Conservation (phyloP, 2,888 invertebrate species). For the Agapostemon virescens region DNA sequence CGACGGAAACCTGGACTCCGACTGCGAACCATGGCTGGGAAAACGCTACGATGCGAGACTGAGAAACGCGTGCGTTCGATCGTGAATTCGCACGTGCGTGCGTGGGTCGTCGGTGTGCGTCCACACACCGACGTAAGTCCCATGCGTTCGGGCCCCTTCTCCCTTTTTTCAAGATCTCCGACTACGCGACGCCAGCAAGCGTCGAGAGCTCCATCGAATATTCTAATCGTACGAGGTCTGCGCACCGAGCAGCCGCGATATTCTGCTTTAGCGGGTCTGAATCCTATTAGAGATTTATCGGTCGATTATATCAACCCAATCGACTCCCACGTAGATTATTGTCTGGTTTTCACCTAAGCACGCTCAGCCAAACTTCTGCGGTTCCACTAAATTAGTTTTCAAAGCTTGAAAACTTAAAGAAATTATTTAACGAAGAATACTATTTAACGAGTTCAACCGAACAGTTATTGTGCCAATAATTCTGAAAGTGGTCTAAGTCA, state of each 20-base stretch:
- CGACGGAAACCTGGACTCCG: constrained; percentile 56
- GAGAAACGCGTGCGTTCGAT: constrained; percentile 76
- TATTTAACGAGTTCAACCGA: too few species aligned
- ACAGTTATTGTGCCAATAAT: too few species aligned
- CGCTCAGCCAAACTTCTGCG: too few species aligned
- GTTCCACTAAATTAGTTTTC: too few species aligned
- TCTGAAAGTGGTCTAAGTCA: too few species aligned
- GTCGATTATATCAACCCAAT: too few species aligned
- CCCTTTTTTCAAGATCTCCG: constrained; percentile 8
- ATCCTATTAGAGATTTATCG: neutral
- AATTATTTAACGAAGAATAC: too few species aligned
- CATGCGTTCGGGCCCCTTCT: constrained; percentile 39
- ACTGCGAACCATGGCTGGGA: constrained; percentile 74
- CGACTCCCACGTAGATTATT: too few species aligned
- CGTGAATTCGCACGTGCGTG: constrained; percentile 69
- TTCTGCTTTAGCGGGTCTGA: neutral
- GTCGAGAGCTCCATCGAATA: neutral
- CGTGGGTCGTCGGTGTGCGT: constrained; percentile 13
- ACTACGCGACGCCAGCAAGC: constrained; percentile 29
- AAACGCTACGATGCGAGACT: constrained; percentile 77
- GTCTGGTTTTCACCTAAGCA: too few species aligned
- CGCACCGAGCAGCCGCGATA: neutral
- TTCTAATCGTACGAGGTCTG: neutral
- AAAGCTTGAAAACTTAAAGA: too few species aligned
- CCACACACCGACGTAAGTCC: constrained; percentile 43